Evolutionary conservation across 2,797 vertebrate genomes (phyloP), one percentile per base, ranked within the genome.

Genomic region (Nannoperca obscura): DNA sequence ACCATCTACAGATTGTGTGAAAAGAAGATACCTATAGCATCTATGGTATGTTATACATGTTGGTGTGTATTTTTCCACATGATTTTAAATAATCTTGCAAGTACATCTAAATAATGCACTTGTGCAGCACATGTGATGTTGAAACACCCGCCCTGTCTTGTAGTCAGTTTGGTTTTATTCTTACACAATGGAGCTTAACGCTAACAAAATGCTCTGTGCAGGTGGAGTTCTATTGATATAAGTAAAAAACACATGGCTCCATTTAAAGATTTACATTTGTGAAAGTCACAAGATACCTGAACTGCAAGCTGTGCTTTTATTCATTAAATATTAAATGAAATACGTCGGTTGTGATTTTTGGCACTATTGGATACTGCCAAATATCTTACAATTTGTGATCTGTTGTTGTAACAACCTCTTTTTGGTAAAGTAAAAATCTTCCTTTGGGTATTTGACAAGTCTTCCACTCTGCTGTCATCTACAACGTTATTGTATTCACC

Each of bases 361-460:
- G 30, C 62, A 59, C 42, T 5, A 7, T 22, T 0, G 19, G 7
- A 36, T 66, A 17, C 64, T 68, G 36, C 36, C 70, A 71, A 19
- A 60, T 64, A 62, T 82, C 42, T 76, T 54, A 42, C 27, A 14
- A 30, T 20, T 54, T 70, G 38, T 32, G 60, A 66, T 61, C n/a
- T 69, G 46, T 60, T 74, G 69, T 65, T 61, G 54, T 40, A 60
- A 47, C 46, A 55, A 66, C 27, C 53, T 12, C 47, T 49, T 57
- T 61, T 47, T 61, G 42, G 49, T 54, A 3, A 75, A 71, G 75
- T 57, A 22, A 54, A 50, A 75, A 74, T 50, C 15, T 58, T 62
- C n/a, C n/a, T 47, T 46, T 77, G 22, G 59, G 59, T 30, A 38
- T 74, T 62, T 76, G 65, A 77, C 74, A 74, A 47, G 34, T 66